Percentiles rank a stretch among this genome's conserved stretches.
phyloP scores from a whole-genome alignment of 1,140 invertebrate genomes.

The Halesus radiatus region DNA sequence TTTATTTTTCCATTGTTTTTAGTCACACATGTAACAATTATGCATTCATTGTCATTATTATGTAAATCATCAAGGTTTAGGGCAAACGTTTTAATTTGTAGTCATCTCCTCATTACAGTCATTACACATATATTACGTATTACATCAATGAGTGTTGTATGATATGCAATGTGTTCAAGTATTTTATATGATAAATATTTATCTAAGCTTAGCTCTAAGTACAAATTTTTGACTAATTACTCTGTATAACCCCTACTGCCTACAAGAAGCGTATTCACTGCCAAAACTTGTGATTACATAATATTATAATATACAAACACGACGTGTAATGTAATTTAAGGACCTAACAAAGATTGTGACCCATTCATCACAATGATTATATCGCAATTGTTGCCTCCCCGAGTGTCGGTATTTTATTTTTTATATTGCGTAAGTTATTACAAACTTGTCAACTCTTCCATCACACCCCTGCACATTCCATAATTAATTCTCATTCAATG shows the following conservation, averaged over 20 bases:
- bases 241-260: conserved; percentile 26
- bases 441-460: background rate
- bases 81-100: too few relatives aligned
- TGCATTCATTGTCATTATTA: too few relatives aligned
- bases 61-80: too few relatives aligned
- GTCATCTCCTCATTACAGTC: background rate
- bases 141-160: conserved; percentile 17
- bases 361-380: background rate
- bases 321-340: conserved; percentile 21
- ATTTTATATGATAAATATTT: conserved; percentile 43
- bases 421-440: conserved; percentile 13
- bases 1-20: too few relatives aligned
- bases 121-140: conserved; percentile 3
- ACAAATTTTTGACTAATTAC: conserved; percentile 40
- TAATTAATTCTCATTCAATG: background rate
- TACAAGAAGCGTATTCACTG: conserved; percentile 28
- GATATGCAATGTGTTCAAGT: conserved; percentile 45
- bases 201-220: conserved; percentile 40
- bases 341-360: conserved; percentile 13
- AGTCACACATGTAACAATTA: too few relatives aligned
- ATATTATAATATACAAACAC: too few relatives aligned
- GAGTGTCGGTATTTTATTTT: background rate
- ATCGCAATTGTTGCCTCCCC: conserved; percentile 8
- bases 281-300: conserved; percentile 36
- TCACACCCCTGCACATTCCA: conserved; percentile 8